Evolutionary conservation across 2,113 vertebrate genomes (phyloP).

Genomic region (Propithecus coquereli): DNA sequence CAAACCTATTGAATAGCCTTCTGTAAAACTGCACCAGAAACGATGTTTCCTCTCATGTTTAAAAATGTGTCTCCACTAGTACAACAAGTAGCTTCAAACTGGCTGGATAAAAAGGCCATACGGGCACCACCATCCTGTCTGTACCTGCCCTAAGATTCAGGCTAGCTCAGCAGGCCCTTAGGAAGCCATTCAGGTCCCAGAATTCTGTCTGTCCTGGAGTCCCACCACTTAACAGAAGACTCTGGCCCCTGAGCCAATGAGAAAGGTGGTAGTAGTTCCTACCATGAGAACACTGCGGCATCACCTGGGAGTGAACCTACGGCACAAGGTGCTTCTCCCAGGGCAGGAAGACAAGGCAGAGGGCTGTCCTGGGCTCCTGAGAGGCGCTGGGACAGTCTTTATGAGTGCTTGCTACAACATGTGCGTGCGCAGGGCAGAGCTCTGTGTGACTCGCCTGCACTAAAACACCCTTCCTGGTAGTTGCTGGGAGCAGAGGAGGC

Average conservation of each 20-base stretch:
- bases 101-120: not conserved
- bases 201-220: not conserved
- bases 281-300: not conserved
- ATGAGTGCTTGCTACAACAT: not conserved
- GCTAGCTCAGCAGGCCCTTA: not conserved
- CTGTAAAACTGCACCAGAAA: not conserved
- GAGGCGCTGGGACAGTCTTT: too few species aligned
- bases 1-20: not conserved
- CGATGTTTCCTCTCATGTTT: not conserved
- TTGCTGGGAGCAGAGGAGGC: not conserved
- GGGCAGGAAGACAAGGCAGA: not conserved
- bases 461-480: not conserved
- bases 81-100: not conserved
- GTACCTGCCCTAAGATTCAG: not conserved
- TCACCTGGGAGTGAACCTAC: too few species aligned
- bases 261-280: not conserved
- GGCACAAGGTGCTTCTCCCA: not conserved
- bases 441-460: not conserved
- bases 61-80: not conserved
- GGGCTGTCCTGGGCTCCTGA: too few species aligned
- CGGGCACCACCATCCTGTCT: not conserved
- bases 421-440: not conserved
- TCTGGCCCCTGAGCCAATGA: not conserved
- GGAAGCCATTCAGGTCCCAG: not conserved
- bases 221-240: not conserved